phyloP scores from a whole-genome alignment of 1,140 invertebrate genomes.

The Triops longicaudatus region DNA sequence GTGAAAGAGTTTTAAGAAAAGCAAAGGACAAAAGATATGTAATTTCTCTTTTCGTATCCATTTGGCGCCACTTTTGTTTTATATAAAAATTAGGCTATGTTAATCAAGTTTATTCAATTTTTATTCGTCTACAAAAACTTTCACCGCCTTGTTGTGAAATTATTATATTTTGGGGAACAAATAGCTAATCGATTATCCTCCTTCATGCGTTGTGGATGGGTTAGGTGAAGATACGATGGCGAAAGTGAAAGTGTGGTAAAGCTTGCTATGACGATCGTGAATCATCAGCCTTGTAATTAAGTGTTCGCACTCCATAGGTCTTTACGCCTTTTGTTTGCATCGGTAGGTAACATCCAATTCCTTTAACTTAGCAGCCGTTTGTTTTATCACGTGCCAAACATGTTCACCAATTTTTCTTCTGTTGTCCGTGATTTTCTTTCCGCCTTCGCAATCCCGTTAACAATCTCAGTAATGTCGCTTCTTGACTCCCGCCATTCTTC shows the following conservation, averaged over 20 bases:
- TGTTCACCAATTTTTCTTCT: background rate
- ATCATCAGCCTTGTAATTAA: constrained; percentile 5
- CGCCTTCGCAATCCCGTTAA: background rate
- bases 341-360: background rate
- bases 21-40: background rate
- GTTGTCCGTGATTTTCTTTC: background rate
- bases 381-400: constrained; percentile 3
- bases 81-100: constrained; percentile 16
- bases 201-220: background rate
- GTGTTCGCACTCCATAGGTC: background rate
- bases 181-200: background rate
- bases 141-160: background rate
- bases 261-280: background rate
- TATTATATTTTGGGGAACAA: background rate
- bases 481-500: background rate
- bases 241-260: background rate
- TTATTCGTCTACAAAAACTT: background rate
- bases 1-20: constrained; percentile 2
- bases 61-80: background rate
- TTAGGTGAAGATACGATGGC: background rate
- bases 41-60: constrained; percentile 9
- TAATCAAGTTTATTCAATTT: constrained; percentile 7
- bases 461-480: background rate
- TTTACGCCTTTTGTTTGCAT: background rate
- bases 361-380: background rate